These are phyloP conservation scores for Nomada ruficornis DNA, from an alignment of 2,888 invertebrate genomes.

Conservation along the genomic window DNA sequence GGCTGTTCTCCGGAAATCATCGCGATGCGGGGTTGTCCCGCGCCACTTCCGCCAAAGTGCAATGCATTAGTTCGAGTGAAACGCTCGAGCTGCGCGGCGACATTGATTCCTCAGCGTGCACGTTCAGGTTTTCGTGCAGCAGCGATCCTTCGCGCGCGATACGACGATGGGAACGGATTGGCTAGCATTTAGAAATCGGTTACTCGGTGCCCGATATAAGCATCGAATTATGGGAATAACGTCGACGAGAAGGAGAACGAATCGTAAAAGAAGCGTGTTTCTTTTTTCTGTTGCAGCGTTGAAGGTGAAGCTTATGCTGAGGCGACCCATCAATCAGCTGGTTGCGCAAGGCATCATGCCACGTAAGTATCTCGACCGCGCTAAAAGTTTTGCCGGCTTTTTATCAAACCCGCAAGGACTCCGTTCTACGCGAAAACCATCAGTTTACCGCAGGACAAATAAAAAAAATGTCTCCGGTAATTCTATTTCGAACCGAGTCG, in stretches of 20 bases:
- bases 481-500: neutral
- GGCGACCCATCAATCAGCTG: slow-evolving; percentile 97
- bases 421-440: neutral
- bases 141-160: too few species aligned
- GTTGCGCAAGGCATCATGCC: slow-evolving; percentile 99
- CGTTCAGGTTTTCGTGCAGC: too few species aligned
- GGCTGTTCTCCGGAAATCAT: slow-evolving; percentile 63
- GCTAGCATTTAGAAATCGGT: neutral
- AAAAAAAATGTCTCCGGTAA: neutral
- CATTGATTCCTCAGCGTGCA: neutral
- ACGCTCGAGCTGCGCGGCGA: neutral
- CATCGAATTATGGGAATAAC: neutral
- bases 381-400: neutral
- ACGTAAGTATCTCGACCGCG: slow-evolving; percentile 90
- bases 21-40: slow-evolving; percentile 33
- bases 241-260: slow-evolving; percentile 14
- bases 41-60: slow-evolving; percentile 13
- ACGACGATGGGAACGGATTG: too few species aligned
- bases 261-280: slow-evolving; percentile 32
- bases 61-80: neutral
- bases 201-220: neutral
- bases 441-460: neutral
- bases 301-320: slow-evolving; percentile 97
- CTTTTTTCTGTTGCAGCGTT: slow-evolving; percentile 90
- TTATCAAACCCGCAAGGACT: neutral